Base-by-base conservation (phyloP, 2,113 vertebrate species). In the Nibea coibor region DNA sequence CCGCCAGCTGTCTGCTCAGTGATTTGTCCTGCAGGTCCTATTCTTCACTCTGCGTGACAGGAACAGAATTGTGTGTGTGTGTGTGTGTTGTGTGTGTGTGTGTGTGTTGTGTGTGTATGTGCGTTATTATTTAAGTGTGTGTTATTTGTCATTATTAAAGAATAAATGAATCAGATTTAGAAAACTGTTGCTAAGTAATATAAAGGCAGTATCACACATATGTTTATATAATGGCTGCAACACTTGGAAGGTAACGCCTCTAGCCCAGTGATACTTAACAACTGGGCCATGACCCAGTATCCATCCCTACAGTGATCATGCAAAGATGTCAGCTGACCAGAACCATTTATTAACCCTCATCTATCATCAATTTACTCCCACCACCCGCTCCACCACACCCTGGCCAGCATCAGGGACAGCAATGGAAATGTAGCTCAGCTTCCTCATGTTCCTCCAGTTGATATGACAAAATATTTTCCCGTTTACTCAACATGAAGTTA, bases 31-130 rank as follows among this genome's bases (percentile, higher is more conserved):
- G 53, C 35, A 86, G 74, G 76, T 56, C 84, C 64, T 51, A 88
- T 92, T 79, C 45, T 91, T 94, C 82, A 64, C 67, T 72, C 22
- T 61, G 42, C 83, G 15, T 85, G 87, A 91, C 88, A 84, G 67
- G 70, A 83, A 39, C 57, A 67, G 45, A 77, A 35, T 2, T 6
- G 10, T 75, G 53, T 73, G 51, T 87, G 78, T 83, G 64, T 76
- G 57, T 58, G 26, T 63, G 61, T 73, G 74, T 71, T 57, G 76
- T 59, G 54, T 74, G 42, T 53, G 50, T 65, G 59, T 54, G 63
- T 4, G 16, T 75, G 53, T 75, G 58, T 88, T 61, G 35, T 58
- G 31, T 31, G 31, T 31, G 31, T 6, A 5, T 31, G 31, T 31
- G 31, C 0, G 31, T 31, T 26, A 26, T 26, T 26, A 26, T 26